Evolutionary conservation across 2,888 invertebrate genomes (phyloP), one percentile per base, ranked within the genome.

Genomic region (Ryuthela nishihirai): DNA sequence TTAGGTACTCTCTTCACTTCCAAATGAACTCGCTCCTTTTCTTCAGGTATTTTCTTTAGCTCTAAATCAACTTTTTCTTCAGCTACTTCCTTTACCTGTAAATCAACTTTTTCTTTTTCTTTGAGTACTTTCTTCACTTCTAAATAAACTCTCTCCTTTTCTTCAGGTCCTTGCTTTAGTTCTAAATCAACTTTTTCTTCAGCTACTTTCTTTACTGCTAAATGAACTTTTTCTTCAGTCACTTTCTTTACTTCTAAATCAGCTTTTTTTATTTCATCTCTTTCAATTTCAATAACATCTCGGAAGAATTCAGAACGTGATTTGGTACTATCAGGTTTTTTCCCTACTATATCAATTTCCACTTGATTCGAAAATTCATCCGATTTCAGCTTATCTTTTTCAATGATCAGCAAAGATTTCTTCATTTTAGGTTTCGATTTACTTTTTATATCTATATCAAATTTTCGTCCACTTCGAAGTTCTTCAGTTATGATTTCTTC

Each of bases 11-110:
- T 39, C 9, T 39, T 29, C 9, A 29, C 29, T 12, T 29, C 29
- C 29, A 29, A 29, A 29, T 29, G 9, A 29, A 29, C 9, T 7
- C 12, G 9, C 39, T 7, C n/a, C 7, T 9, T n/a, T 9, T n/a
- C n/a, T 39, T 39, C 23, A 10, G 39, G 39, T 39, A 9, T 39
- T 39, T 39, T 15, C 17, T 39, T 39, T 17, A 21, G 39, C 18
- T 45, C 24, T 34, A 42, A n/a, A 35, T 29, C 18, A 21, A 15
- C 20, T 40, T 56, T 39, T 44, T 43, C 44, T n/a, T 45, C 48
- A 35, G 48, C 42, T 17, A 18, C 23, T 20, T 38, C 34, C 45
- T 39, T 39, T 39, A 29, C 35, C 21, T 32, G 39, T 21, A 34
- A 25, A 4, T 29, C 44, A 23, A 20, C 44, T 20, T 44, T 20